These are phyloP conservation scores for Andrena flavipes DNA, from an alignment of 2,888 invertebrate genomes.

Conservation along the genomic window DNA sequence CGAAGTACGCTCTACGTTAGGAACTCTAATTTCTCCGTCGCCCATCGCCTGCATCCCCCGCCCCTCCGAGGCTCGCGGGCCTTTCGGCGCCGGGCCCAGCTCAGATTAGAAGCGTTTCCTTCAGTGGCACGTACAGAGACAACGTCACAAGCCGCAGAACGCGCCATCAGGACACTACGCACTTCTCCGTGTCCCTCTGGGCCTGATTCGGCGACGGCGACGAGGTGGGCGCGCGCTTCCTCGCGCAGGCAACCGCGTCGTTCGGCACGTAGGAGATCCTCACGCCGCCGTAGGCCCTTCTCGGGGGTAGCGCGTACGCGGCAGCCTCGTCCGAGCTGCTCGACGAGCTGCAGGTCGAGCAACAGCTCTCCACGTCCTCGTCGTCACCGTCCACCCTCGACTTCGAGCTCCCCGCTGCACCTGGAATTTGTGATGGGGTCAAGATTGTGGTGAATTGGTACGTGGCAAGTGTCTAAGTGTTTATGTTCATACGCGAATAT, in stretches of 20 bases:
- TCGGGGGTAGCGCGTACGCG: constrained; percentile 93
- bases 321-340: constrained; percentile 95
- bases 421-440: constrained; percentile 72
- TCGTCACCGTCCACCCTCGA: constrained; percentile 85
- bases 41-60: background rate
- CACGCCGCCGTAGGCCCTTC: constrained; percentile 94
- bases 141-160: constrained; percentile 12
- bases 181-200: constrained; percentile 91
- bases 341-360: constrained; percentile 94
- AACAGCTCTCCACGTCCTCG: constrained; percentile 89
- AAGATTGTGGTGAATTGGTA: background rate
- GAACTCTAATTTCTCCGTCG: constrained; percentile 36
- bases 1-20: constrained; percentile 25
- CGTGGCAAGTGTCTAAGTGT: too few relatives aligned
- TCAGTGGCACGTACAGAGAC: background rate
- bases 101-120: constrained; percentile 7
- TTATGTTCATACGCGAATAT: too few relatives aligned
- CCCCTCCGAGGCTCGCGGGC: constrained; percentile 1
- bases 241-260: constrained; percentile 94
- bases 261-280: constrained; percentile 97
- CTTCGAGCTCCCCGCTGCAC: constrained; percentile 80
- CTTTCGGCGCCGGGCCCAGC: background rate
- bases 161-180: constrained; percentile 92
- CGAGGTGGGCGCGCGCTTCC: constrained; percentile 86
- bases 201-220: constrained; percentile 72